Conservation (phyloP, 1,140 invertebrate genomes). For the Plutomurus gul region DNA sequence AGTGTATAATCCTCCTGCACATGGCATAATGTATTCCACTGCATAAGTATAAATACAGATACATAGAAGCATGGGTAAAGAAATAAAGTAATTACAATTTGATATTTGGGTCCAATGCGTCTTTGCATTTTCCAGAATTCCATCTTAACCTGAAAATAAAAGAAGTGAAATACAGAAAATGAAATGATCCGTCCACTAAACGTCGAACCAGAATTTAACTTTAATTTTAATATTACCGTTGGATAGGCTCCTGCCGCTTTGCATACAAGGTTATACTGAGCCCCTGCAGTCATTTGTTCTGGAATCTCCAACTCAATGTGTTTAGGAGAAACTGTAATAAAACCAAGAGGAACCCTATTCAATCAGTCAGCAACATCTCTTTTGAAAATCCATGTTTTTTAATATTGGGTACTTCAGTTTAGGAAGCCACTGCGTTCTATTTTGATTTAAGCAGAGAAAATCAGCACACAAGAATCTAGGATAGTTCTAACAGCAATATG, state of each 20-base stretch:
- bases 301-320: constrained; percentile 51
- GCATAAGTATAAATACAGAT: background rate
- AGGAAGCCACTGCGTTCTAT: too few species aligned
- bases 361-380: background rate
- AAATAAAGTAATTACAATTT: constrained; percentile 46
- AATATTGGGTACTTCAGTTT: too few species aligned
- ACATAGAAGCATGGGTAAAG: background rate
- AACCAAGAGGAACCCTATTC: constrained; percentile 5
- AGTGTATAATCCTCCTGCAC: too few species aligned
- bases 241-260: constrained; percentile 49
- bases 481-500: too few species aligned
- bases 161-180: too few species aligned
- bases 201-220: too few species aligned
- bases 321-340: constrained; percentile 46
- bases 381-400: background rate
- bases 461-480: too few species aligned
- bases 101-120: constrained; percentile 49
- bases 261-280: constrained; percentile 43
- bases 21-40: too few species aligned
- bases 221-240: too few species aligned
- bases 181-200: too few species aligned
- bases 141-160: too few species aligned
- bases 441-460: too few species aligned
- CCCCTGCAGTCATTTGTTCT: constrained; percentile 48
- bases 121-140: constrained; percentile 51